phyloP scores from a whole-genome alignment of 2,888 invertebrate genomes.

The Sylvicola fuscatus region DNA sequence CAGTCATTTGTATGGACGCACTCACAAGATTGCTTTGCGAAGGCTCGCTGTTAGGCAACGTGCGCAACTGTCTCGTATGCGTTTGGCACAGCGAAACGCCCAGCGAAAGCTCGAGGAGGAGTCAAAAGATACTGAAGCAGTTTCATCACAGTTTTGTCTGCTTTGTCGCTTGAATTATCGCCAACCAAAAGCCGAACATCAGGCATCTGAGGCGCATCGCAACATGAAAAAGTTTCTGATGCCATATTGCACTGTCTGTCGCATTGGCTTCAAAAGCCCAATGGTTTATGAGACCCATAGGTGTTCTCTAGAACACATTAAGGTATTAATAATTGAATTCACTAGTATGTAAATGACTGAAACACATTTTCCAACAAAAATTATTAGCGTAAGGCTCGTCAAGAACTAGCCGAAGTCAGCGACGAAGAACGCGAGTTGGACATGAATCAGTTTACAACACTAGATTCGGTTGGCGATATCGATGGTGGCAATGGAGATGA shows the following conservation, averaged over 20 bases:
- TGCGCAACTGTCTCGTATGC: constrained; percentile 52
- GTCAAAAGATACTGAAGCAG: constrained; percentile 34
- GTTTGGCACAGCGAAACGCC: constrained; percentile 56
- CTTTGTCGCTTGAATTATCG: constrained; percentile 57
- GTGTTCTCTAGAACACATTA: constrained; percentile 59
- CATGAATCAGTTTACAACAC: constrained; percentile 66
- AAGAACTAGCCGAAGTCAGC: constrained; percentile 29
- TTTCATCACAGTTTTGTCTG: constrained; percentile 46
- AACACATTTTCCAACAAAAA: not conserved
- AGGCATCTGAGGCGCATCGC: constrained; percentile 57
- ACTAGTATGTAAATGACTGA: constrained; percentile 4
- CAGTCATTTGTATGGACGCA: constrained; percentile 46
- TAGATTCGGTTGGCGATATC: constrained; percentile 75
- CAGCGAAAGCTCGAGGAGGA: constrained; percentile 60
- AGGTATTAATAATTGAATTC: constrained; percentile 28
- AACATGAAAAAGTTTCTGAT: constrained; percentile 69
- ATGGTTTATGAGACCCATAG: constrained; percentile 73
- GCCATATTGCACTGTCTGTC: constrained; percentile 62
- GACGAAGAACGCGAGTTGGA: constrained; percentile 43
- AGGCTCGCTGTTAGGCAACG: constrained; percentile 54
- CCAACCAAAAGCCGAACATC: constrained; percentile 56
- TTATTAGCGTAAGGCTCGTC: constrained; percentile 33
- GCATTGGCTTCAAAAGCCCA: constrained; percentile 57
- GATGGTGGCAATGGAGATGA: constrained; percentile 32
- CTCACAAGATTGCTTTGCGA: constrained; percentile 52